phyloP scores from a whole-genome alignment of 2,113 vertebrate genomes.

The Balaenoptera acutorostrata region DNA sequence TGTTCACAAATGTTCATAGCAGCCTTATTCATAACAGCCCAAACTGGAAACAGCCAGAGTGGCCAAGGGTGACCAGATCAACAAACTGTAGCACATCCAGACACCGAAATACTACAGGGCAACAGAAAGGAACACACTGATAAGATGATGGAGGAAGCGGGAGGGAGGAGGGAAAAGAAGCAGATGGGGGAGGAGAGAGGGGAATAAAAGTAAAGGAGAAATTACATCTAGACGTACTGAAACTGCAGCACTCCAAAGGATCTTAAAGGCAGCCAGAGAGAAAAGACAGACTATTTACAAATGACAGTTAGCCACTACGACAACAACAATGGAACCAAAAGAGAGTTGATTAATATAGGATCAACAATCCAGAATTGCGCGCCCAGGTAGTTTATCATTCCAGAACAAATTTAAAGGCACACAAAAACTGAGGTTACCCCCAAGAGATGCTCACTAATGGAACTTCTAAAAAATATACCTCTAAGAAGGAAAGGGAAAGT shows the following conservation, averaged over 20 bases:
- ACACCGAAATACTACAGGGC: background rate
- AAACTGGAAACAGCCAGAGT: background rate
- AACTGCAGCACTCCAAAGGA: background rate
- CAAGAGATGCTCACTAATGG: no score
- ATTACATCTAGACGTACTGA: background rate
- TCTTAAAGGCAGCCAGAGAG: background rate
- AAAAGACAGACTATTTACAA: background rate
- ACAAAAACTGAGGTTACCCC: background rate
- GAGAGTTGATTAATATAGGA: background rate
- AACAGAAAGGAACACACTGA: background rate
- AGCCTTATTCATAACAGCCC: background rate
- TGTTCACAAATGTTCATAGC: background rate
- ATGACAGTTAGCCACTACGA: background rate
- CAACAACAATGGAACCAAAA: background rate
- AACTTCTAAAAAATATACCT: background rate
- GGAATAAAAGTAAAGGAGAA: background rate
- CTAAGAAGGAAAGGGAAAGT: background rate
- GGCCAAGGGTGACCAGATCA: background rate
- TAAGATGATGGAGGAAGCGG: background rate
- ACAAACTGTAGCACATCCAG: background rate
- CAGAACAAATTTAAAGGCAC: background rate
- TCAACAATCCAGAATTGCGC: background rate
- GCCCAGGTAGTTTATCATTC: background rate
- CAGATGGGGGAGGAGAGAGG: background rate
- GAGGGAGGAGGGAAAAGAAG: accelerated